A percentile compares a stretch with the other conserved stretches of the same genome.
Evolutionary conservation across 2,113 vertebrate species (phyloP).

Genomic region (Nyctibius bracteatus): DNA sequence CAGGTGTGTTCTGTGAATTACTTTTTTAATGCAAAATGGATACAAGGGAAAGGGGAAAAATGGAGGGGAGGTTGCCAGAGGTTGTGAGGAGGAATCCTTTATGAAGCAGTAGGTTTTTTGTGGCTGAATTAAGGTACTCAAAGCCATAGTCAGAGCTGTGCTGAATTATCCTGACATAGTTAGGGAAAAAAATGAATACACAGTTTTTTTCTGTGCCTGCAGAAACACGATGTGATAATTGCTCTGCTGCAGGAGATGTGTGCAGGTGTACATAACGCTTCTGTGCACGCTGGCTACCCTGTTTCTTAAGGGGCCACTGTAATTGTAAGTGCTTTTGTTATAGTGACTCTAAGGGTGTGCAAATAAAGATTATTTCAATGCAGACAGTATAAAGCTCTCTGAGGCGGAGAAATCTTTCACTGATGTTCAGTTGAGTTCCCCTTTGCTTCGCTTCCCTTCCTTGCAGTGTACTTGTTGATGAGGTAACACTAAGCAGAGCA

Average conservation of each 20-base stretch:
- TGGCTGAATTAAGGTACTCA: background rate
- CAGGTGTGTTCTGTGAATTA: background rate
- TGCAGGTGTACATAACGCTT: background rate
- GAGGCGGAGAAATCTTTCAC: background rate
- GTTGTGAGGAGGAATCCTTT: background rate
- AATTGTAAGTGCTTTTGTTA: background rate
- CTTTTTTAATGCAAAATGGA: background rate
- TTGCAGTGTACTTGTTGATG: background rate
- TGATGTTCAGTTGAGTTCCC: background rate
- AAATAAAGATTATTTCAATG: background rate
- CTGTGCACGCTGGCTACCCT: background rate
- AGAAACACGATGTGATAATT: background rate
- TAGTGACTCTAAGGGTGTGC: background rate
- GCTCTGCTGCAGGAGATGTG: no score
- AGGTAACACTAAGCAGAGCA: background rate
- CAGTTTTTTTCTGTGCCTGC: rapidly evolving
- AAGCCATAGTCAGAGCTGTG: background rate
- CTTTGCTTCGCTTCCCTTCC: background rate
- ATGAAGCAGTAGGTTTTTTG: background rate
- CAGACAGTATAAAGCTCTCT: background rate
- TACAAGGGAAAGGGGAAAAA: background rate
- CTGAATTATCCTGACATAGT: background rate
- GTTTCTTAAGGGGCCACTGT: background rate
- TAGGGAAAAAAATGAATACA: background rate
- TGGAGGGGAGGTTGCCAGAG: background rate